Base-by-base conservation (phyloP, 2,888 invertebrate genomes). In the Dyspetes luteomarginatus region DNA sequence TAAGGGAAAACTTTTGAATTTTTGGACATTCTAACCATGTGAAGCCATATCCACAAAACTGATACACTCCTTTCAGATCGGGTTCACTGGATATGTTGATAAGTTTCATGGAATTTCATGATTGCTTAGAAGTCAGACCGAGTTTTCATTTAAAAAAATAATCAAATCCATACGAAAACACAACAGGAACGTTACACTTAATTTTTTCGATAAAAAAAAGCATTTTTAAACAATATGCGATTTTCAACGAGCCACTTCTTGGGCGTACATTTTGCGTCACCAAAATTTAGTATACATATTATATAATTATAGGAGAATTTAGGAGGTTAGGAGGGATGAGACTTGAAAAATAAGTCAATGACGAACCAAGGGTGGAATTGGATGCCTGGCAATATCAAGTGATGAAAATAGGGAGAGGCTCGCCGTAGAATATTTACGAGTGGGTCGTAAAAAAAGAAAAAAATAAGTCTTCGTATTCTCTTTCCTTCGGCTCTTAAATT, bases 271-370 rank as follows among this genome's bases (percentile, higher is more conserved):
- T 12, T 36, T 9, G 68, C n/a, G n/a, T 41, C 52, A 68, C 52
- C 41, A 36, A 3, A 55, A 68, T 68, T 41, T 55, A 26, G 19
- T 43, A 43, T 15, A 43, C 5, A 62, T 22, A 62, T 24, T 26
- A 48, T 45, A 12, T 22, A 56, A 55, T 56, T 56, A 19, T 17
- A 22, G 28, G 19, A 45, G 30, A 48, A 71, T 56, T 58, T 30
- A 36, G 48, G 48, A 58, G 58, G 48, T 24, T 48, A n/a, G n/a
- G n/a, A n/a, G n/a, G n/a, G n/a, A n/a, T n/a, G n/a, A n/a, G n/a
- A n/a, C n/a, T n/a, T n/a, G n/a, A n/a, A 15, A 58, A 71, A 56
- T 28, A 56, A 45, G 48, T 43, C 24, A 45, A 60, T 36, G 22
- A 48, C 50, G n/a, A 30, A 60, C 55, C 30, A 55, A 48, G 52